Evolutionary conservation across 2,888 invertebrate species (phyloP).

Genomic region (Ditula angustiorana): DNA sequence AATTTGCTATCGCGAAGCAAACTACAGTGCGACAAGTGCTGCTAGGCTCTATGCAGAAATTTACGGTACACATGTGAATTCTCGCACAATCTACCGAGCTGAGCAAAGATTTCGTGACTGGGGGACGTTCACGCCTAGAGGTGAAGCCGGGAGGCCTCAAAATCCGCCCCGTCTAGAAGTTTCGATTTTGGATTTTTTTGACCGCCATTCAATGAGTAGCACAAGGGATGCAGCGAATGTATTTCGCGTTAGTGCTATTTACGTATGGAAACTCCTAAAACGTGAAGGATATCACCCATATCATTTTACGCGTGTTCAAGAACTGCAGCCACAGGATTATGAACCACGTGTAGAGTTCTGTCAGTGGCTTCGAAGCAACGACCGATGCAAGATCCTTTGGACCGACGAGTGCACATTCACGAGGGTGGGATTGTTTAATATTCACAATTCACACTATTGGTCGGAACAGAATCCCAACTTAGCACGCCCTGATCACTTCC

Average conservation of each 20-base stretch:
- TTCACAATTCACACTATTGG: constrained; percentile 36
- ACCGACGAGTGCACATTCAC: constrained; percentile 31
- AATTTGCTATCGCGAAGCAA: too few species aligned
- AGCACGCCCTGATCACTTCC: constrained; percentile 34
- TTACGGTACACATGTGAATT: too few species aligned
- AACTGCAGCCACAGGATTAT: constrained; percentile 16
- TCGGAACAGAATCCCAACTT: constrained; percentile 26
- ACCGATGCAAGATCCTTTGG: constrained; percentile 26
- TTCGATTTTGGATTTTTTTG: constrained; percentile 11
- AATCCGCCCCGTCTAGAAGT: too few species aligned
- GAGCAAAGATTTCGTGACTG: too few species aligned
- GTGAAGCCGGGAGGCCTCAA: too few species aligned
- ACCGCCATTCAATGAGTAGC: constrained; percentile 6
- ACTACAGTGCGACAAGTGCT: too few species aligned
- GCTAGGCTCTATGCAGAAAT: too few species aligned
- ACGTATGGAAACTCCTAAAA: constrained; percentile 14
- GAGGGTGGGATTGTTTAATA: constrained; percentile 26
- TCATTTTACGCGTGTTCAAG: constrained; percentile 11
- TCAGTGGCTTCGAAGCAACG: constrained; percentile 24
- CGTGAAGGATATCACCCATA: constrained; percentile 7
- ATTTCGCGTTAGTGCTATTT: constrained; percentile 11
- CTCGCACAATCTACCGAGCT: too few species aligned
- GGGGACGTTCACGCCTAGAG: too few species aligned
- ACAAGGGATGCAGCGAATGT: constrained; percentile 13
- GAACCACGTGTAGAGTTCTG: constrained; percentile 14